A percentile compares a stretch with the other conserved stretches of the same genome.
These are phyloP conservation scores for Pseudomyrmex sp. DNA, from an alignment of 1,140 invertebrate genomes.

Conservation along the genomic window DNA sequence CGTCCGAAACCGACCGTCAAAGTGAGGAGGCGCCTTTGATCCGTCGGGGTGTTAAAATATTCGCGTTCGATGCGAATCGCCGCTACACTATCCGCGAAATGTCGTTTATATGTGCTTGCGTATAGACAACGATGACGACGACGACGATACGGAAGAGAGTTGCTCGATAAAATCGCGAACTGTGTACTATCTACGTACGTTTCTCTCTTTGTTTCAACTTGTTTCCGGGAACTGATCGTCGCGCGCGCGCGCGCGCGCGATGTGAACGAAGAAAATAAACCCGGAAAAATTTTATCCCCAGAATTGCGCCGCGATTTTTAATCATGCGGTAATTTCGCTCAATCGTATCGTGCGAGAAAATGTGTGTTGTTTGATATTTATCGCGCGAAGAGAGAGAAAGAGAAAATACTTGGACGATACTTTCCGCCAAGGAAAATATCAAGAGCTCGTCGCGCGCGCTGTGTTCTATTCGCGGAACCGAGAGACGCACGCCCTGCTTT, in stretches of 20 bases:
- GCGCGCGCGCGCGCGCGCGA: background rate
- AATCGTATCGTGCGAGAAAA: too few relatives aligned
- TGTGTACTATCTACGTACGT: background rate
- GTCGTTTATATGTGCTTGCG: constrained; percentile 24
- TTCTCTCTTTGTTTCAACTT: background rate
- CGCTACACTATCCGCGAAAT: constrained; percentile 3
- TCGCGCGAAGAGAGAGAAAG: too few relatives aligned
- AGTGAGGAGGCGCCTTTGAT: constrained; percentile 54
- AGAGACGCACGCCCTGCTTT: background rate
- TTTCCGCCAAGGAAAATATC: background rate
- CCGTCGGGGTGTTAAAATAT: constrained; percentile 61
- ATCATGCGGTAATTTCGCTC: background rate
- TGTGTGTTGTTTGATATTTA: background rate
- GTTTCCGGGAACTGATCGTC: background rate
- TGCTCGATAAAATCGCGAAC: background rate
- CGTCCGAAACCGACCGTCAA: constrained; percentile 43
- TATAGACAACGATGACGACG: background rate
- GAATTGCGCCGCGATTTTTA: background rate
- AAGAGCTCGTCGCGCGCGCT: background rate
- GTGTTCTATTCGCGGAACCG: too few relatives aligned
- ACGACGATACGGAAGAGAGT: background rate
- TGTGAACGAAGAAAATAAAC: too few relatives aligned
- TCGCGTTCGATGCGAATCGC: background rate
- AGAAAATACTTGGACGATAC: background rate
- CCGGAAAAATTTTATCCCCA: too few relatives aligned